Conservation (phyloP, 2,113 vertebrate genomes). For the Dasyornis broadbenti region DNA sequence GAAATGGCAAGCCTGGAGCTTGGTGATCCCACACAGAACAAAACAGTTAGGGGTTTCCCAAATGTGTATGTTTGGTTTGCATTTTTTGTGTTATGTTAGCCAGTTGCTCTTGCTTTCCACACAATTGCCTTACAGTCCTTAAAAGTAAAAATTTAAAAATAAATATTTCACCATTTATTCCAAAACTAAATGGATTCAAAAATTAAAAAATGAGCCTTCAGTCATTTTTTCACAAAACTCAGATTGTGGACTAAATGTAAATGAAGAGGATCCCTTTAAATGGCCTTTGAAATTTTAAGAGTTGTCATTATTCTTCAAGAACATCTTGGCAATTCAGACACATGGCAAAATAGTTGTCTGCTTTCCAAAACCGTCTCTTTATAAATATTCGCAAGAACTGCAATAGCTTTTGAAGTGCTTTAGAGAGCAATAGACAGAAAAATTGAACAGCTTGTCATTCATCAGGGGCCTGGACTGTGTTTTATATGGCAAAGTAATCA, state of each 20-base stretch:
- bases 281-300: not conserved
- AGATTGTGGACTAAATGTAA: not conserved
- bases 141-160: too few species aligned
- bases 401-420: not conserved
- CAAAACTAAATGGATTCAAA: too few species aligned
- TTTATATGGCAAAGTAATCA: not conserved
- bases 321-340: not conserved
- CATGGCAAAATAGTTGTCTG: not conserved
- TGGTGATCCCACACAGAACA: not conserved
- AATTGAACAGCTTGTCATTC: not conserved
- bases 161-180: too few species aligned
- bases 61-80: not conserved
- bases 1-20: not conserved
- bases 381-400: not conserved
- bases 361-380: slow-evolving; percentile 6
- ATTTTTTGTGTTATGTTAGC: not conserved
- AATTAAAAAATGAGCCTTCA: not conserved
- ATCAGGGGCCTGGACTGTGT: not conserved
- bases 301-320: slow-evolving; percentile 2
- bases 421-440: not conserved
- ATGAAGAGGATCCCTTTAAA: not conserved
- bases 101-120: not conserved
- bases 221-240: not conserved
- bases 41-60: not conserved
- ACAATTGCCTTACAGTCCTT: not conserved